phyloP scores from a whole-genome alignment of 2,888 invertebrate species.

The Cenopis cana region DNA sequence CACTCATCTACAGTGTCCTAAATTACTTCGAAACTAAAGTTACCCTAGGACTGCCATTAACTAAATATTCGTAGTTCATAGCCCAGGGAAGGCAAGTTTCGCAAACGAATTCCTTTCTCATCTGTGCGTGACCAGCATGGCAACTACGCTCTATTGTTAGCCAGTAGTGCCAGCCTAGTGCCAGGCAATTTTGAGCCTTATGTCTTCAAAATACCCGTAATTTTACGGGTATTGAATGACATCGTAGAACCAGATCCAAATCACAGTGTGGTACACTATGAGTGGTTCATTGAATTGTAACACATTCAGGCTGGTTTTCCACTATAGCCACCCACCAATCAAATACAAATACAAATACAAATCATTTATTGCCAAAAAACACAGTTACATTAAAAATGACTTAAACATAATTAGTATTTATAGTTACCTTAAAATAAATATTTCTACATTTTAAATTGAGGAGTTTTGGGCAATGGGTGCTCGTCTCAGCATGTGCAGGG shows the following conservation, averaged over 20 bases:
- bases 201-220: conserved; percentile 21
- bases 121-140: conserved; percentile 35
- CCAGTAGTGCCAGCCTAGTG: conserved; percentile 20
- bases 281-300: not conserved
- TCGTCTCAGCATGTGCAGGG: too few relatives aligned
- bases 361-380: too few relatives aligned
- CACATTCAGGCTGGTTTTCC: too few relatives aligned
- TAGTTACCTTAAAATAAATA: too few relatives aligned
- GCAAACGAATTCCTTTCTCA: conserved; percentile 35
- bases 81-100: conserved; percentile 3
- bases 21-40: conserved; percentile 1
- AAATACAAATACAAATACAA: too few relatives aligned
- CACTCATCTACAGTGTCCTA: not conserved
- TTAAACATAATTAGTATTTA: too few relatives aligned
- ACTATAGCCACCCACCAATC: too few relatives aligned
- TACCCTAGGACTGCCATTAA: not conserved
- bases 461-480: too few relatives aligned
- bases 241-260: conserved; percentile 3
- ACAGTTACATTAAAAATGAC: too few relatives aligned
- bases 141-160: conserved; percentile 21
- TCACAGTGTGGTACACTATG: too few relatives aligned
- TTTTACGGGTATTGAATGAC: conserved; percentile 21
- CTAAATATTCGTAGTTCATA: not conserved
- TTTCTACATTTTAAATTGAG: too few relatives aligned
- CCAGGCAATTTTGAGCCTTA: conserved; percentile 25